Base-by-base conservation (phyloP, 1,140 invertebrate species). In the Drosophila biarmipes region DNA sequence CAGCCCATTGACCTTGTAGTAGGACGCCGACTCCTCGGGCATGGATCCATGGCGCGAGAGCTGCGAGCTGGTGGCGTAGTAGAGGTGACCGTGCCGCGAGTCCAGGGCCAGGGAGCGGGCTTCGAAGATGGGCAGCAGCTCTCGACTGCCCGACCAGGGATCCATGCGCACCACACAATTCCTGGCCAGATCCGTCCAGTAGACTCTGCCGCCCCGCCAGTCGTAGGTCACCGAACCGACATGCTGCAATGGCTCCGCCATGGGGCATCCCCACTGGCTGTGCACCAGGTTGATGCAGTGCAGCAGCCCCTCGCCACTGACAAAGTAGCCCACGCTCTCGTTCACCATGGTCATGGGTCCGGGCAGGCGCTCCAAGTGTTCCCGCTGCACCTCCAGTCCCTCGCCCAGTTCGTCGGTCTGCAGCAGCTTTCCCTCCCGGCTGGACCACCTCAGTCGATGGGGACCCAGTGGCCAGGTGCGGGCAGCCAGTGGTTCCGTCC, bases 31-130 rank as follows among this genome's bases (percentile, higher is more conserved):
- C 10, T 77, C 72, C 29, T 75, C 71, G 3, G 42, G n/a, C 0
- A 19, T 15, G 43, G 37, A 11, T 2, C 61, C 55, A 0, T 52
- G 45, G 5, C 95, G 95, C 0, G 96, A 97, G 96, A 97, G 92
- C 97, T 97, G 0, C 98, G 92, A 42, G 95, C 95, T 95, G 0
- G 97, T 98, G 8, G 96, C 96, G 96, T 97, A 99, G 84, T 98
- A 98, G 17, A 99, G 93, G 73, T 96, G 95, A 0, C 96, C 97
- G 73, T 95, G 94, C 4, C 95, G 73, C 0, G 97, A 95, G 91
- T 99, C 97, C 21, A 98, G 94, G 17, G 95, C 95, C 15, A 98
- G 91, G 79, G 97, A 96, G 80, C 96, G 95, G 0, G 78, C 86
- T 2, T 69, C 80, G n/a, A 90, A 82, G 6, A 91, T 66, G 45